phyloP scores from a whole-genome alignment of 2,888 invertebrate species.

The Epinotia demarniana region DNA sequence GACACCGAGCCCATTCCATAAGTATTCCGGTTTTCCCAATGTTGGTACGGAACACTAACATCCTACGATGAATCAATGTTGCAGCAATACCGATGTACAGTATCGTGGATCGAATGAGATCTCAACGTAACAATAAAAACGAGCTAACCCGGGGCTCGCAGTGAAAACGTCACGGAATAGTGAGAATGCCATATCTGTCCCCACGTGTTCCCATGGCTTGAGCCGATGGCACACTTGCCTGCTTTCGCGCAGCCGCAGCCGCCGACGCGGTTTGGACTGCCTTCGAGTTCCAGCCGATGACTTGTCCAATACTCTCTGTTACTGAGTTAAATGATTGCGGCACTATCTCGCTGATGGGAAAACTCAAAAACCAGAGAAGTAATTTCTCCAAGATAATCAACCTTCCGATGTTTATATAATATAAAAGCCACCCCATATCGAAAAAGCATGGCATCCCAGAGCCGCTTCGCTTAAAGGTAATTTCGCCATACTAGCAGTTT shows the following conservation, averaged over 20 bases:
- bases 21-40: neutral
- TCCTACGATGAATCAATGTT: neutral
- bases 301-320: neutral
- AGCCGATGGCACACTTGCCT: conserved; percentile 46
- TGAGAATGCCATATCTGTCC: conserved; percentile 38
- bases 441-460: too few relatives aligned
- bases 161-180: conserved; percentile 39
- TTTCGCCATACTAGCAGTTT: too few relatives aligned
- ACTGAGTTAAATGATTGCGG: too few relatives aligned
- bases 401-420: too few relatives aligned
- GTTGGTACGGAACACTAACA: neutral
- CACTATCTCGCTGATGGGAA: too few relatives aligned
- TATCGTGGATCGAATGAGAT: neutral
- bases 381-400: too few relatives aligned
- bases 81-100: neutral
- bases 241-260: conserved; percentile 27
- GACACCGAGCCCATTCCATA: too few relatives aligned
- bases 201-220: conserved; percentile 46
- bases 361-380: too few relatives aligned
- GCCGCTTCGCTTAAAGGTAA: too few relatives aligned
- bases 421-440: too few relatives aligned
- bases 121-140: conserved; percentile 20
- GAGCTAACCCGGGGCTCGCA: conserved; percentile 15
- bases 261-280: conserved; percentile 19
- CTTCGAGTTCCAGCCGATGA: neutral